These are phyloP conservation scores for Bombyx huttoni DNA, from an alignment of 2,888 invertebrate species.

Conservation along the genomic window DNA sequence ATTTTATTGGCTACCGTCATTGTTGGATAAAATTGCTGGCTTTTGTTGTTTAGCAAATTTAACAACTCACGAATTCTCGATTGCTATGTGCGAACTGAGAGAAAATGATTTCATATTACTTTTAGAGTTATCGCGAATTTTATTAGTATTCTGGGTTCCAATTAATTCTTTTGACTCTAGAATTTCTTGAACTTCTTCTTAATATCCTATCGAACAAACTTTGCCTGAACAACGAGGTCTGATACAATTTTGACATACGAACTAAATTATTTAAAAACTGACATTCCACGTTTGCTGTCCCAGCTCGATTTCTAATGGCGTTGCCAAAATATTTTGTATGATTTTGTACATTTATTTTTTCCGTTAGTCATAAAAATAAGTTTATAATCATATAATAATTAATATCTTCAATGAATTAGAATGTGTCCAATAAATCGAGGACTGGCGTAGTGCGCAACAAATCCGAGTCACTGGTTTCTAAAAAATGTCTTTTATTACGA, in stretches of 20 bases:
- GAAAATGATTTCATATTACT: no score
- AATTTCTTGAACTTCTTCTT: no score
- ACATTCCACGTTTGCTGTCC: conserved; percentile 39
- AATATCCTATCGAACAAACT: no score
- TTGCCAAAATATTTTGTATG: conserved; percentile 36
- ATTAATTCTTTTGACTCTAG: no score
- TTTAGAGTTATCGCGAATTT: no score
- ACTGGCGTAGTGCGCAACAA: conserved; percentile 19
- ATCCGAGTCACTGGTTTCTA: conserved; percentile 12
- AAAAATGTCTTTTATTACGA: conserved; percentile 62
- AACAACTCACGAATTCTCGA: no score
- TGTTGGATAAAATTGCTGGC: no score
- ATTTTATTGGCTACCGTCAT: no score
- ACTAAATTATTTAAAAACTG: conserved; percentile 24
- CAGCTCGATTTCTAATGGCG: conserved; percentile 56
- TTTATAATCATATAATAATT: not conserved
- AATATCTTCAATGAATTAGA: not conserved
- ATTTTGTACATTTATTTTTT: conserved; percentile 1
- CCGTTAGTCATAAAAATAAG: not conserved
- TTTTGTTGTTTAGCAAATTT: no score
- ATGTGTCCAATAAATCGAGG: not conserved
- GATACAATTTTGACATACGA: not conserved
- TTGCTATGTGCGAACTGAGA: no score
- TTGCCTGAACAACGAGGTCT: no score
- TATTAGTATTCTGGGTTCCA: no score